These are phyloP conservation scores for Andrena minutula DNA, from an alignment of 2,888 invertebrate genomes.

Conservation along the genomic window DNA sequence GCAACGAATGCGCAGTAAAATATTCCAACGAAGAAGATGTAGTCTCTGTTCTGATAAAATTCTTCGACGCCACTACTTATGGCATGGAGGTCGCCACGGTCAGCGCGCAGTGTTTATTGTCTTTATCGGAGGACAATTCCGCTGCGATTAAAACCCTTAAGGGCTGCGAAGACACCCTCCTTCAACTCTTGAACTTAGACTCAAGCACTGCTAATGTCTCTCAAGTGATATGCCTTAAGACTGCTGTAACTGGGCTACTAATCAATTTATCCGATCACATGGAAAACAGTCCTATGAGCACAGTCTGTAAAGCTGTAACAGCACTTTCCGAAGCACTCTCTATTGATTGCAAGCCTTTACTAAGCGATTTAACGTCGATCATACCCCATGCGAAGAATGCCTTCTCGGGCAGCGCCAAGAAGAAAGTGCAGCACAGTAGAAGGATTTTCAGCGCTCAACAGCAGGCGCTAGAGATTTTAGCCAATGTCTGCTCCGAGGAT, in stretches of 20 bases:
- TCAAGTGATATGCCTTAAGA: constrained; percentile 86
- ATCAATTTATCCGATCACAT: constrained; percentile 83
- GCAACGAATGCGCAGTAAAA: constrained; percentile 88
- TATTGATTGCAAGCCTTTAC: constrained; percentile 86
- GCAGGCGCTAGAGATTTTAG: constrained; percentile 89
- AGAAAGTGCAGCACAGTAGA: constrained; percentile 85
- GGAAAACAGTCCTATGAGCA: constrained; percentile 63
- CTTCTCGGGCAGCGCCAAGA: constrained; percentile 85
- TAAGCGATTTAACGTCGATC: constrained; percentile 86
- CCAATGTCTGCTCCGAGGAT: constrained; percentile 90
- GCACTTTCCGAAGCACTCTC: constrained; percentile 86
- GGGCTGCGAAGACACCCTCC: constrained; percentile 83
- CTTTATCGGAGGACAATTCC: constrained; percentile 90
- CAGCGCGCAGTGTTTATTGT: constrained; percentile 89
- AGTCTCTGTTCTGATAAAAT: constrained; percentile 87
- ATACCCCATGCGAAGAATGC: constrained; percentile 85
- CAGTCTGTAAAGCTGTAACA: constrained; percentile 85
- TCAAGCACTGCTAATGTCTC: constrained; percentile 85
- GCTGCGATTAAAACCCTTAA: constrained; percentile 87
- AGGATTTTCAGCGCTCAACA: constrained; percentile 89
- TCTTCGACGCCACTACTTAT: constrained; percentile 87
- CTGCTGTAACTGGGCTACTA: constrained; percentile 87
- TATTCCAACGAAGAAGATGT: constrained; percentile 89
- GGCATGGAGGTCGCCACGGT: constrained; percentile 86
- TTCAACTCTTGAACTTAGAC: constrained; percentile 74